phyloP scores from a whole-genome alignment of 2,797 vertebrate species.

The Pseudopleuronectes americanus region DNA sequence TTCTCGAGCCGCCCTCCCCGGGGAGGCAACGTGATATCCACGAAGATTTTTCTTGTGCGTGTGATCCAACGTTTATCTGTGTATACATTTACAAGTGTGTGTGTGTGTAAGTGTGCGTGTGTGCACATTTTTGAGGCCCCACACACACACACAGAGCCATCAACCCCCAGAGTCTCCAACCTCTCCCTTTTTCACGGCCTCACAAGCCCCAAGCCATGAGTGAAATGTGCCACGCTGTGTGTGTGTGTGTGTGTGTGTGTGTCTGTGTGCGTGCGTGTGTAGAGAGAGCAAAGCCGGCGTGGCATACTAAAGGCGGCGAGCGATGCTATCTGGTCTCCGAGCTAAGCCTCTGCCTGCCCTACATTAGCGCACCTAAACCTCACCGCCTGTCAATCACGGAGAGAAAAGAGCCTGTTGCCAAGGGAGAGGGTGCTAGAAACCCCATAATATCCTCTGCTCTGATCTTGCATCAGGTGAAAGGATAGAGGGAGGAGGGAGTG shows the following conservation, averaged over 20 bases:
- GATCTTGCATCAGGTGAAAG: slow-evolving; percentile 73
- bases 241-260: slow-evolving; percentile 14
- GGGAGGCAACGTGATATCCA: slow-evolving; percentile 70
- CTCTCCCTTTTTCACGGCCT: slow-evolving; percentile 72
- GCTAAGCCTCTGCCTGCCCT: slow-evolving; percentile 80
- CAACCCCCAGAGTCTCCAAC: slow-evolving; percentile 57
- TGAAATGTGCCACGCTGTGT: slow-evolving; percentile 73
- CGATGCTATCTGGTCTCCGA: slow-evolving; percentile 82
- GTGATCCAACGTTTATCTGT: slow-evolving; percentile 53
- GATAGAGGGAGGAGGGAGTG: slow-evolving; percentile 38
- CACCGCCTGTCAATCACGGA: slow-evolving; percentile 79
- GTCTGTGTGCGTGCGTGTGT: slow-evolving; percentile 17
- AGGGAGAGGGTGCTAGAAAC: slow-evolving; percentile 71
- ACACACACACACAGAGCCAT: slow-evolving; percentile 28
- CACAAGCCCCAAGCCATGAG: slow-evolving; percentile 79
- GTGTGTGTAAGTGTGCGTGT: slow-evolving; percentile 34
- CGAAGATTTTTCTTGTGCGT: slow-evolving; percentile 66
- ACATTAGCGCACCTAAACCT: slow-evolving; percentile 82
- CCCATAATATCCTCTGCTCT: slow-evolving; percentile 75
- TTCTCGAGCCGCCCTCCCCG: slow-evolving; percentile 57
- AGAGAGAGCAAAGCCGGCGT: slow-evolving; percentile 63
- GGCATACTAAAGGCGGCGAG: slow-evolving; percentile 79
- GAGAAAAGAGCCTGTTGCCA: slow-evolving; percentile 70
- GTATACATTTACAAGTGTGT: slow-evolving; percentile 51
- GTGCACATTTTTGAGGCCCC: slow-evolving; percentile 19